Base-by-base conservation (phyloP, 2,797 vertebrate species). In the Chloroceryle inda region DNA sequence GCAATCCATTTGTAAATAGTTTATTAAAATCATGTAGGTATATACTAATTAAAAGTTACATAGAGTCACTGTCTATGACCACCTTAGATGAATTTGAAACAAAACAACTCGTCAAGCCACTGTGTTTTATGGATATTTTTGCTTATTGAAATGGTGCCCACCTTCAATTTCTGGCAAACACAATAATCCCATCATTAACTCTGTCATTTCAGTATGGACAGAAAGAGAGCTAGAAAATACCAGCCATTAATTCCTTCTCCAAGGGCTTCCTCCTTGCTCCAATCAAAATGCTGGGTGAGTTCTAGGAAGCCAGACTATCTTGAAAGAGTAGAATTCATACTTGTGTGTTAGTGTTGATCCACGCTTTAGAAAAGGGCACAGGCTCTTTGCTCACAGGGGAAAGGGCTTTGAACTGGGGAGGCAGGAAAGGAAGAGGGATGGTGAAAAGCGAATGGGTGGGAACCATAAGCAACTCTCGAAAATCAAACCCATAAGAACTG, bases 11-110 rank as follows among this genome's bases (percentile, higher is more conserved):
- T 93, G 85, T 77, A 84, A 95, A 85, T 11, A 82, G 67, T 90
- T 95, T 74, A 73, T 92, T 96, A 89, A 90, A 92, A 62, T 68
- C 67, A 26, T 23, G 40, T 10, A 74, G 58, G 66, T 50, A 85
- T 75, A 63, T 4, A 33, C 22, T 94, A 94, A 96, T 93, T 88
- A 88, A 93, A 95, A 91, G 75, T 86, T 92, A 44, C 55, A 53
- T 18, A 56, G 45, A 79, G 13, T 69, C 38, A 2, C 38, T 86
- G 63, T 24, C 72, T 85, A 6, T 56, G 49, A 20, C 16, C 61
- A 73, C 88, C 55, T 67, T 13, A 79, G 79, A 76, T 42, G n/a
- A 49, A 2, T 71, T 29, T 35, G 84, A 85, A 85, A 38, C 47
- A 64, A 56, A 93, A 10, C 20, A 56, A 22, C 73, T 73, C 1